These are phyloP conservation scores for Serranus cabrilla DNA, from an alignment of 2,797 vertebrate species.

Conservation along the genomic window DNA sequence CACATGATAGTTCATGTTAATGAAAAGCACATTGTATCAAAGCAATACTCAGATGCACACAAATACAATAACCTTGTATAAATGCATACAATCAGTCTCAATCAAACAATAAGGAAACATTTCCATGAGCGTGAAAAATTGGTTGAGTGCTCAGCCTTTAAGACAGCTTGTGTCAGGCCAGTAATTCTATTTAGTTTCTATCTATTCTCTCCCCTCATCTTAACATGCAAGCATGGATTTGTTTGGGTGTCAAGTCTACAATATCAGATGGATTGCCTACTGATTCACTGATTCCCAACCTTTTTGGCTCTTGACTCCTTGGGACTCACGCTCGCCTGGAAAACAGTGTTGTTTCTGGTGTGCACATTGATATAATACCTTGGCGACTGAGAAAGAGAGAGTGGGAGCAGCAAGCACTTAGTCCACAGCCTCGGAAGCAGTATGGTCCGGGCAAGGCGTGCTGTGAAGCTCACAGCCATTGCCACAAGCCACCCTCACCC, in stretches of 20 bases:
- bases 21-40: conserved; percentile 25
- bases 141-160: background rate
- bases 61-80: background rate
- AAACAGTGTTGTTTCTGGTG: too few species aligned
- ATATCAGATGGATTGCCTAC: background rate
- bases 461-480: too few species aligned
- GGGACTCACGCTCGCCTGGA: background rate
- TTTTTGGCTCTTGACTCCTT: background rate
- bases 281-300: background rate
- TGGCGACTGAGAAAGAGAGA: too few species aligned
- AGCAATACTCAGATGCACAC: background rate
- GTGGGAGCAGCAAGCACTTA: too few species aligned
- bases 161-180: background rate
- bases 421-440: too few species aligned
- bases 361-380: too few species aligned
- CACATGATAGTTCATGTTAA: conserved; percentile 30
- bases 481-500: too few species aligned
- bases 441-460: too few species aligned
- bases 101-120: conserved; percentile 18
- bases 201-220: conserved; percentile 1
- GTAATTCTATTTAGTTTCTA: background rate
- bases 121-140: background rate
- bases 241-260: background rate
- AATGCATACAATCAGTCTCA: conserved; percentile 1
- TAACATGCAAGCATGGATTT: background rate